phyloP scores from a whole-genome alignment of 2,113 vertebrate species.

The Neodon shergylaensis region DNA sequence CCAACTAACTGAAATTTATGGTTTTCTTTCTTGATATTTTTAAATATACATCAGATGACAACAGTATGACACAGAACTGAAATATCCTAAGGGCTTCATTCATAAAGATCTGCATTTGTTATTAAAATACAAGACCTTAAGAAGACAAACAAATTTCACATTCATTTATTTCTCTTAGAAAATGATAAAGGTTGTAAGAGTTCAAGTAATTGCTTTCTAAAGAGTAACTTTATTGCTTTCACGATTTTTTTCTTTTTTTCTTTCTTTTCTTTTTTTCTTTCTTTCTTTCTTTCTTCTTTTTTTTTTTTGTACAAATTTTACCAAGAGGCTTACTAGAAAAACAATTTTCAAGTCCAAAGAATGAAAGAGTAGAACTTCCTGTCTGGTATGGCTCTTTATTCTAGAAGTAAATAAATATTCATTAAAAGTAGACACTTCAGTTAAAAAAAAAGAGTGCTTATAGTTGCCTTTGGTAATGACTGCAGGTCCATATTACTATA shows the following conservation, averaged over 20 bases:
- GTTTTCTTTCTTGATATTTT: background rate
- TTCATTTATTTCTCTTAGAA: background rate
- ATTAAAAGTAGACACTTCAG: background rate
- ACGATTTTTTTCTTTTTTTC: background rate
- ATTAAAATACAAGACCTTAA: background rate
- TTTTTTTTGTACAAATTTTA: background rate
- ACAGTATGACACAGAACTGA: background rate
- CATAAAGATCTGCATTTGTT: background rate
- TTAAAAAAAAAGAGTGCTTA: background rate
- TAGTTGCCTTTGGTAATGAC: background rate
- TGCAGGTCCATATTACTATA: background rate
- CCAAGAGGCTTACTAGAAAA: background rate
- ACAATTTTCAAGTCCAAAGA: slow-evolving; percentile 1
- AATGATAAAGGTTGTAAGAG: slow-evolving; percentile 23
- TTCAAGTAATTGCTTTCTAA: slow-evolving; percentile 9
- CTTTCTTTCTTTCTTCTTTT: too few species aligned
- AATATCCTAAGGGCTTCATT: slow-evolving; percentile 26
- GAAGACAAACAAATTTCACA: background rate
- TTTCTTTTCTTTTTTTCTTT: too few species aligned
- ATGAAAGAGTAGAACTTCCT: background rate
- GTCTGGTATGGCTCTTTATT: background rate
- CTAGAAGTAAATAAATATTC: slow-evolving; percentile 30
- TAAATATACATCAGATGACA: background rate
- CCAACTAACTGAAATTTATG: background rate
- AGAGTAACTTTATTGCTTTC: background rate